These are phyloP conservation scores for Drosophila cyrtoloma DNA, from an alignment of 2,888 invertebrate species.

Conservation along the genomic window DNA sequence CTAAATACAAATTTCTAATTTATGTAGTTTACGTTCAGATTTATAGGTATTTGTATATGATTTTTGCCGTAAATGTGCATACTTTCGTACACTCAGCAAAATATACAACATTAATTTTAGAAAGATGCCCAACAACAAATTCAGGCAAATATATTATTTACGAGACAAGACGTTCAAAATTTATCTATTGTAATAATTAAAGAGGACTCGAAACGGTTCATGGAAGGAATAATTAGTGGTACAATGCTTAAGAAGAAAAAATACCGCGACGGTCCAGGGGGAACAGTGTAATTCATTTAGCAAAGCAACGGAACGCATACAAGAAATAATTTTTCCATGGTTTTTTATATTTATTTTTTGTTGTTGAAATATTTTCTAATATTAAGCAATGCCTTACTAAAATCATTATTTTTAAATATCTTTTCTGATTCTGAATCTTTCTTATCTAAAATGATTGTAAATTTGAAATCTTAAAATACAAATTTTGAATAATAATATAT, in stretches of 20 bases:
- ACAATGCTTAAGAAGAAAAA: too few relatives aligned
- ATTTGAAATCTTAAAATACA: not conserved
- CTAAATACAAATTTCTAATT: conserved; percentile 74
- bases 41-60: conserved; percentile 67
- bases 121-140: too few relatives aligned
- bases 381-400: not conserved
- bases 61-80: conserved; percentile 32
- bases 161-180: too few relatives aligned
- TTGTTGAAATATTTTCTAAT: not conserved
- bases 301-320: not conserved
- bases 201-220: too few relatives aligned
- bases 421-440: not conserved
- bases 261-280: too few relatives aligned
- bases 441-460: not conserved
- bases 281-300: not conserved
- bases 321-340: not conserved
- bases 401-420: not conserved
- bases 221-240: too few relatives aligned
- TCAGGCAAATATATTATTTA: too few relatives aligned
- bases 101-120: not conserved
- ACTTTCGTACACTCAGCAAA: conserved; percentile 7
- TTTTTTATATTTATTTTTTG: too few relatives aligned
- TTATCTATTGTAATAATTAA: too few relatives aligned
- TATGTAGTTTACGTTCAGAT: conserved; percentile 78
- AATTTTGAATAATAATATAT: not conserved